These are phyloP conservation scores for Epicampocera succincta DNA, from an alignment of 2,888 invertebrate genomes.

Conservation along the genomic window DNA sequence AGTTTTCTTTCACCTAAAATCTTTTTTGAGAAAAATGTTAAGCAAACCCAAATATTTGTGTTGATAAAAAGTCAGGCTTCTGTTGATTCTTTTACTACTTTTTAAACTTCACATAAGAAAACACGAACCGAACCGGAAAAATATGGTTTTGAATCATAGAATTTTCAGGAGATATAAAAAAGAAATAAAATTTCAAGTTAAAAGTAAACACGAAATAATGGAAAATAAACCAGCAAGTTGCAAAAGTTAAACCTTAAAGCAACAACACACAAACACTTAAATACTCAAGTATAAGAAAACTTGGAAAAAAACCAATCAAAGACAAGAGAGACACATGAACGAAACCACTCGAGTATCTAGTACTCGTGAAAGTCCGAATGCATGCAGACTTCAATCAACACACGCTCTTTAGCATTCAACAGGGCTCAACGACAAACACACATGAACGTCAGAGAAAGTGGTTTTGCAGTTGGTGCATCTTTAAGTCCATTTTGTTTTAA, in stretches of 20 bases:
- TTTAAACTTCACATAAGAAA: slow-evolving; percentile 2
- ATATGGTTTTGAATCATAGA: not conserved
- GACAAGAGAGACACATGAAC: not conserved
- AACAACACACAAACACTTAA: slow-evolving; percentile 2
- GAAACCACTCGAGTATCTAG: not conserved
- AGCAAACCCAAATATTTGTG: slow-evolving; percentile 26
- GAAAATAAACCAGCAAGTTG: slow-evolving; percentile 39
- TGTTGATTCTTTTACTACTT: not conserved
- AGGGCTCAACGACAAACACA: not conserved
- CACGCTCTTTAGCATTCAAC: slow-evolving; percentile 28
- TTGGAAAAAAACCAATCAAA: not conserved
- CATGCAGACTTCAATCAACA: slow-evolving; percentile 26
- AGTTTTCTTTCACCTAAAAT: not conserved
- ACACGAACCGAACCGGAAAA: not conserved
- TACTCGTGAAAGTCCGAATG: slow-evolving; percentile 8
- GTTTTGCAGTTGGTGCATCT: slow-evolving; percentile 1
- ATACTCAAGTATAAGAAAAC: not conserved
- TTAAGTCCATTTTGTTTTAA: slow-evolving; percentile 7
- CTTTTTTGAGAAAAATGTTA: not conserved
- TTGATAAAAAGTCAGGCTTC: slow-evolving; percentile 28
- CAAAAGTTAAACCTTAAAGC: slow-evolving; percentile 44
- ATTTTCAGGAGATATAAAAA: slow-evolving; percentile 33
- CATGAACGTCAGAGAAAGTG: not conserved
- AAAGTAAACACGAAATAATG: slow-evolving; percentile 45
- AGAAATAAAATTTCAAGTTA: slow-evolving; percentile 44